Conservation (phyloP, 1,140 invertebrate genomes). For the Meloidogyne hapla region DNA sequence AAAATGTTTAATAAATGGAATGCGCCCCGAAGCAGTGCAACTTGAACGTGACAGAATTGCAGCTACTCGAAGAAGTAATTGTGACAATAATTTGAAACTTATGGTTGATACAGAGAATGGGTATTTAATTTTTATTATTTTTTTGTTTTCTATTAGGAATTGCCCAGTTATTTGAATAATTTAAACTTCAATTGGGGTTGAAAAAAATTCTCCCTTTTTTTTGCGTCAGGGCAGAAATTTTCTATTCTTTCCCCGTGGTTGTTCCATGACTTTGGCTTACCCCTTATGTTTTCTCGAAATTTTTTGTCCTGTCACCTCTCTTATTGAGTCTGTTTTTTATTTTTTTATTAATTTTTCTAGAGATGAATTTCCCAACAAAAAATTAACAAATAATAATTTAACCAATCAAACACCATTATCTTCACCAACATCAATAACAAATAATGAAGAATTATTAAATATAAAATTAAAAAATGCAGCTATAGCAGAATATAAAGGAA, state of each 20-base stretch:
- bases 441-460: background rate
- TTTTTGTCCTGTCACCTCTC: no score
- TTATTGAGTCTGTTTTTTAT: no score
- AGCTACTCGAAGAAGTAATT: conserved; percentile 66
- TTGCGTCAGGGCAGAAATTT: no score
- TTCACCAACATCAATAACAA: background rate
- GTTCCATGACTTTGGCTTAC: no score
- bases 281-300: no score
- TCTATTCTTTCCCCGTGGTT: no score
- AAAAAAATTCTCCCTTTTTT: no score
- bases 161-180: no score
- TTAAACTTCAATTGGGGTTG: no score
- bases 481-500: background rate
- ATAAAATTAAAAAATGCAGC: background rate
- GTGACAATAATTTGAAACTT: background rate
- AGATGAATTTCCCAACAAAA: background rate
- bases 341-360: background rate
- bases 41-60: conserved; percentile 95
- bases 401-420: background rate
- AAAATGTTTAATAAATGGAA: conserved; percentile 83
- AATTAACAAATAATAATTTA: background rate
- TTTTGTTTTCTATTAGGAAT: no score
- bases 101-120: background rate
- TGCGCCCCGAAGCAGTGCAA: conserved; percentile 78
- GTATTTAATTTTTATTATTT: background rate